Percentiles rank a stretch among this genome's conserved stretches.
Conservation (phyloP, 2,888 invertebrate species). For the Seladonia tumulorum region DNA sequence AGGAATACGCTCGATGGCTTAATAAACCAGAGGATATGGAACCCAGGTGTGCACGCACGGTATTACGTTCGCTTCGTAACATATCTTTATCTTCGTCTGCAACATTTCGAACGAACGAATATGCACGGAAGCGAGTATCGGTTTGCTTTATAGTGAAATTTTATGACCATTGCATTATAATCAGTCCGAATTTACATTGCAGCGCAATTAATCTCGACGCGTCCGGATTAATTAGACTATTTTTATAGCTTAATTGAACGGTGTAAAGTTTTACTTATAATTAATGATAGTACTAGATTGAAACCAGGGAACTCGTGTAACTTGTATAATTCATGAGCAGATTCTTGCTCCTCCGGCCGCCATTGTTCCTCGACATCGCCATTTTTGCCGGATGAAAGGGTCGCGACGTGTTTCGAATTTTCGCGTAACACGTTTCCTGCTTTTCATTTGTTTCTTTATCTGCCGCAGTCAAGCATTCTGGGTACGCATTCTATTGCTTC, state of each 20-base stretch:
- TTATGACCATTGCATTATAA: neutral
- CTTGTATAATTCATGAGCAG: slow-evolving; percentile 3
- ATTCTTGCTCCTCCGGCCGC: neutral
- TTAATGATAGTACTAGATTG: neutral
- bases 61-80: neutral
- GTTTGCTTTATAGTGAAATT: neutral
- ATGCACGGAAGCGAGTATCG: neutral
- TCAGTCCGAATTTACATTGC: neutral
- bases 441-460: slow-evolving; percentile 1
- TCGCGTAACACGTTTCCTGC: neutral
- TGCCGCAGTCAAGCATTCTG: neutral
- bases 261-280: neutral
- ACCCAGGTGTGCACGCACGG: neutral
- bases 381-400: neutral
- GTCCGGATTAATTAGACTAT: slow-evolving; percentile 7
- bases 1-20: neutral
- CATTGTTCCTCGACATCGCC: slow-evolving; percentile 4
- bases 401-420: slow-evolving; percentile 7
- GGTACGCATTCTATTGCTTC: no score
- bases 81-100: neutral
- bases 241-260: neutral
- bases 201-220: neutral
- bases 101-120: neutral
- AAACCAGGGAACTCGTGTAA: neutral
- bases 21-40: neutral